These are phyloP conservation scores for Chironomus riparius DNA, from an alignment of 2,888 invertebrate genomes.

Conservation along the genomic window DNA sequence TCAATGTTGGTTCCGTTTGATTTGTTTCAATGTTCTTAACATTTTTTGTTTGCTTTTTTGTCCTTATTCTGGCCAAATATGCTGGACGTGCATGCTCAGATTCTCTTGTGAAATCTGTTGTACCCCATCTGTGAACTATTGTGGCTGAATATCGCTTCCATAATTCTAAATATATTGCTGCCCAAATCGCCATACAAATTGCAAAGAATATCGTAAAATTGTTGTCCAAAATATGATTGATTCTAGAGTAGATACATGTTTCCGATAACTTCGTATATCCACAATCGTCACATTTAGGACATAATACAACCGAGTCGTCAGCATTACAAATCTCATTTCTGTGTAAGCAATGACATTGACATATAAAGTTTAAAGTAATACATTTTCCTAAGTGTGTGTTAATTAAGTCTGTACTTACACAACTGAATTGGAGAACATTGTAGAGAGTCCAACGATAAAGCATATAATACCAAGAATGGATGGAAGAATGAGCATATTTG, in stretches of 20 bases:
- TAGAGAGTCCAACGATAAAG: slow-evolving; percentile 51
- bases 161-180: slow-evolving; percentile 66
- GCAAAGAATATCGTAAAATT: slow-evolving; percentile 68
- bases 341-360: slow-evolving; percentile 32
- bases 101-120: slow-evolving; percentile 61
- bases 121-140: slow-evolving; percentile 75
- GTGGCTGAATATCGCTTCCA: slow-evolving; percentile 75
- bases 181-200: slow-evolving; percentile 74
- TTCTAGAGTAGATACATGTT: slow-evolving; percentile 60
- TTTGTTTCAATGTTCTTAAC: slow-evolving; percentile 41
- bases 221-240: slow-evolving; percentile 77
- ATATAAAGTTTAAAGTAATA: slow-evolving; percentile 12
- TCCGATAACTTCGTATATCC: slow-evolving; percentile 47
- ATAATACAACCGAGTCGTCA: slow-evolving; percentile 56
- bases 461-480: slow-evolving; percentile 58
- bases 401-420: background rate
- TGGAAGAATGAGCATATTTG: slow-evolving; percentile 69
- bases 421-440: slow-evolving; percentile 34
- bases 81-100: slow-evolving; percentile 71
- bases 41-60: slow-evolving; percentile 42
- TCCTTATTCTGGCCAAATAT: slow-evolving; percentile 54
- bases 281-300: slow-evolving; percentile 73
- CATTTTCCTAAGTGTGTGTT: background rate
- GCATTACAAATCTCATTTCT: slow-evolving; percentile 54
- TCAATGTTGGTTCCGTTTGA: slow-evolving; percentile 16